Conservation (phyloP, 2,113 vertebrate species). For the Bostrychus sinensis region DNA sequence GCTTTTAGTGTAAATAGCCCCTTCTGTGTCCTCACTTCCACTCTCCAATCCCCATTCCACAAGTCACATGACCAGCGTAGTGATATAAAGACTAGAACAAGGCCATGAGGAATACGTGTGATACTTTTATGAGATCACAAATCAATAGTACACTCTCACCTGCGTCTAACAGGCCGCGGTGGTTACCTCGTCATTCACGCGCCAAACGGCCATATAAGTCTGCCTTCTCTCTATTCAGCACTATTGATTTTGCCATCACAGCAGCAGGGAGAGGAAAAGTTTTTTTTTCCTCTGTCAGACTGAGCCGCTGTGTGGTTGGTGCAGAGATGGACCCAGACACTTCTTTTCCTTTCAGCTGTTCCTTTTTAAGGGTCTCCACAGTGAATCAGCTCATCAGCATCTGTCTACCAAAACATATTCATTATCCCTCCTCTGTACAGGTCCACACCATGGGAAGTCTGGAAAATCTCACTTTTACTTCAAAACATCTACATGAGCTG, state of each 20-base stretch:
- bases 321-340: not conserved
- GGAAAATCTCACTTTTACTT: too few species aligned
- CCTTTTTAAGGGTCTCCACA: too few species aligned
- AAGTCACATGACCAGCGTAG: not conserved
- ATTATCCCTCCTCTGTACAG: too few species aligned
- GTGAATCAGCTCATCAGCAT: too few species aligned
- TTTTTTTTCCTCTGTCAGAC: constrained; percentile 31
- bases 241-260: constrained; percentile 55
- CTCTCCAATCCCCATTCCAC: not conserved
- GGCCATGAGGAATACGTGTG: constrained; percentile 8
- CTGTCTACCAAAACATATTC: too few species aligned
- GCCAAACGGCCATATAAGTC: constrained; percentile 28
- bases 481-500: too few species aligned
- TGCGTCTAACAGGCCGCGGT: constrained; percentile 27
- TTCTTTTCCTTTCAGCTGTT: too few species aligned
- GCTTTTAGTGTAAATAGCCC: too few species aligned
- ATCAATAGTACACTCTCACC: constrained; percentile 52
- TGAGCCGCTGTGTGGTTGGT: constrained; percentile 23
- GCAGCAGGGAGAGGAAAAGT: constrained; percentile 15
- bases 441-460: too few species aligned
- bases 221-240: constrained; percentile 18
- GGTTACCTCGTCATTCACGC: constrained; percentile 41
- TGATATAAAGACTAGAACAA: constrained; percentile 15
- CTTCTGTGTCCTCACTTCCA: too few species aligned
- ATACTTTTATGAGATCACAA: constrained; percentile 29